Base-by-base conservation (phyloP, 2,113 vertebrate species). In the Centropristis striata region DNA sequence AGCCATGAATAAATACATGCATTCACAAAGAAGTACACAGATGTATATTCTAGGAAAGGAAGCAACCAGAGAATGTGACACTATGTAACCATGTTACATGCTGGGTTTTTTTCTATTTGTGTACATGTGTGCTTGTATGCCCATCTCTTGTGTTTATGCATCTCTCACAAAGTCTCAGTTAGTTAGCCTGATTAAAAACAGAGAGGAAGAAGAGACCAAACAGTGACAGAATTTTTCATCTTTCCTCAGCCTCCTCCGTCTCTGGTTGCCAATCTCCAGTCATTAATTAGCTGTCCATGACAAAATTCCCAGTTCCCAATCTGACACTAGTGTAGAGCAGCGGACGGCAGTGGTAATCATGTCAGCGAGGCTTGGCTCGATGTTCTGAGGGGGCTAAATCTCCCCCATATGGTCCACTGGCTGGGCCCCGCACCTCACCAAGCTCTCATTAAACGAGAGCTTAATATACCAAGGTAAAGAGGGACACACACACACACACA, bases 361-460 rank as follows among this genome's bases (percentile, higher is more conserved):
- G 96, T 97, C 96, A 97, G 96, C 94, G 94, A 97, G 95, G 95
- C 95, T 97, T 98, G 97, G 97, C 95, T 86, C 95, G 91, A 90
- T 95, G 96, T 96, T 98, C 97, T 96, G 96, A 96, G 95, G 94
- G 96, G 96, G 96, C 98, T 97, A 97, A 98, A 98, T 97, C 96
- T 95, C 95, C 95, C 95, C 97, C 97, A 98, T 99, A 98, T 98
- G 97, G 96, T 97, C 95, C 93, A 93, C 96, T 97, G 96, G 96
- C 96, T 95, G 95, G 94, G 96, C 95, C 96, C 96, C 93, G 95
- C 95, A 97, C 96, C 96, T 96, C 95, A 88, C 75, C 80, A 80
- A 80, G 66, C 85, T 85, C 54, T 89, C 88, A 89, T 92, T 93
- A 97, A 96, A 98, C 96, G 95, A 96, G 94, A 93, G 79, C 81